Evolutionary conservation across 2,888 invertebrate species (phyloP), one percentile per base, ranked within the genome.

Genomic region (Arctia plantaginis): DNA sequence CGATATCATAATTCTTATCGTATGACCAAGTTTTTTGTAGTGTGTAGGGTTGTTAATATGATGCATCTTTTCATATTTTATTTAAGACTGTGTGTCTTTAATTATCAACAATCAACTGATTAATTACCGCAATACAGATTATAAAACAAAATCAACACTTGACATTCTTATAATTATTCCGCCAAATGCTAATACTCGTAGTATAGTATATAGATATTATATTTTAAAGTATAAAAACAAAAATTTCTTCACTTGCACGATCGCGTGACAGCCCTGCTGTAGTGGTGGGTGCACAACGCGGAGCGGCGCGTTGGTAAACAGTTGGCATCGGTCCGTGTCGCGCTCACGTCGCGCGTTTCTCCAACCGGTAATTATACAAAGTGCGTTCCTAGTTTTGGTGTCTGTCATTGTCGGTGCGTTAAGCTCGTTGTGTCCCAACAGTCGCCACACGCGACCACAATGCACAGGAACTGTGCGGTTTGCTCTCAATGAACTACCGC

Each of bases 401-500:
- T 70, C 33, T 67, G 55, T 71, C 44, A 73, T 77, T 78, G 73
- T 70, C 73, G 70, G 72, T 74, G 80, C 73, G 75, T 79, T 71
- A 75, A 70, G 70, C 72, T 77, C 72, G 75, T 75, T 76, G 80
- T 77, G 73, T 73, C 72, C 83, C 73, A 76, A 66, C 76, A 71
- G 68, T 69, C 62, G 70, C 66, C 69, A 71, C 72, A 76, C 75
- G 72, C 85, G 80, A 77, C 79, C 85, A 94, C 93, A 94, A 93
- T 91, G 88, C 86, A 89, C 93, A 93, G 93, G 93, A 94, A 92
- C 92, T 93, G 83, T 89, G 92, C 91, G 90, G 89, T 92, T 85
- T 88, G 87, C 85, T 87, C 82, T 80, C 84, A 85, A 86, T 90
- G 87, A 88, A 88, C 87, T 76, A 47, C 79, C 75, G 71, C 78